Evolutionary conservation across 2,888 invertebrate genomes (phyloP), one percentile per base, ranked within the genome.

Genomic region (Frankliniella fusca): DNA sequence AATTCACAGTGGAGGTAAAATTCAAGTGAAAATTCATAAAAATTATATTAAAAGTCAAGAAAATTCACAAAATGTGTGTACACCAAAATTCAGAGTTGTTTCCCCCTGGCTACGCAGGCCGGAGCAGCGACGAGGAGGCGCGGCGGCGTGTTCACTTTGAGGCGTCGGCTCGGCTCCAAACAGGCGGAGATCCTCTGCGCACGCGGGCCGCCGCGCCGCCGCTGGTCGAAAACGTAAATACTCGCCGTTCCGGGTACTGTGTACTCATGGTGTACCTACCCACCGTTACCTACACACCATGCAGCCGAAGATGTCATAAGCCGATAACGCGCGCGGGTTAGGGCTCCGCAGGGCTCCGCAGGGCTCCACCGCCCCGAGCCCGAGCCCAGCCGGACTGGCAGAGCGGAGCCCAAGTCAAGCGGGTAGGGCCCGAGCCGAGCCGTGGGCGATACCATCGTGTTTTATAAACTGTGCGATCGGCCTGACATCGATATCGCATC

Each of bases 401-500:
- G 38, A 2, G 38, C 38, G 5, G 38, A 38, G 38, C 38, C 38
- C 38, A 38, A 38, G 38, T 38, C 38, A 5, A 61, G 61, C 61
- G n/a, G 61, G n/a, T 61, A 18, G 18, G 18, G 61, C 18, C 61
- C 61, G 61, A 20, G 61, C 54, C 54, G 18, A 54, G 54, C 54
- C 54, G 54, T 2, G 54, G 0, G 70, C 70, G 70, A 76, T 76
- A 76, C 70, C 70, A 76, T 76, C 70, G 70, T 76, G 70, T 76
- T 76, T 76, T 76, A 76, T 76, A 76, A 76, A 76, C 70, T 76
- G 70, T 76, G 70, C 70, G 70, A 76, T 76, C 27, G 70, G 70
- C 10, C n/a, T 70, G 70, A 10, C 23, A 70, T 70, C 54, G 70
- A 23, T 76, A 76, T 76, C 70, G 27, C 61, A 61, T 61, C 61